phyloP scores from a whole-genome alignment of 2,797 vertebrate genomes.

The Cryptoprocta ferox region DNA sequence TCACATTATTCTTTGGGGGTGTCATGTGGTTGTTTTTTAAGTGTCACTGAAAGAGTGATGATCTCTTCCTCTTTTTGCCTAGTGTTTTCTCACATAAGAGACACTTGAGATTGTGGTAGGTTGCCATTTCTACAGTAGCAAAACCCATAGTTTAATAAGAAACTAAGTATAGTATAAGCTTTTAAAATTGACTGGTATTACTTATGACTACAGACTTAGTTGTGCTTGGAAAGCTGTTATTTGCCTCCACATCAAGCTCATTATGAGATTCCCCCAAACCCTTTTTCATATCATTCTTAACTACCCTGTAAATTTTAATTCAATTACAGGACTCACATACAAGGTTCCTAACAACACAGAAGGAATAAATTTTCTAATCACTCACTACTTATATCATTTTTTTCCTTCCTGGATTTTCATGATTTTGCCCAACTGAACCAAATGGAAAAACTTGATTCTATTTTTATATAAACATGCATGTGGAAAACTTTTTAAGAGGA shows the following conservation, averaged over 20 bases:
- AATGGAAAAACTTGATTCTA: neutral
- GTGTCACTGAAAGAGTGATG: neutral
- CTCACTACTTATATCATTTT: neutral
- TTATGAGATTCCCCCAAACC: neutral
- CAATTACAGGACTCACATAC: neutral
- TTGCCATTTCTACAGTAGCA: neutral
- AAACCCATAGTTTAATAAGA: neutral
- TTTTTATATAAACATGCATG: neutral
- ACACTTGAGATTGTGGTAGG: neutral
- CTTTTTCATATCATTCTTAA: neutral
- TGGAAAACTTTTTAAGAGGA: neutral
- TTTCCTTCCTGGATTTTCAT: neutral
- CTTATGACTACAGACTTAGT: neutral
- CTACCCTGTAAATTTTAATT: neutral
- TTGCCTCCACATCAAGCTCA: neutral
- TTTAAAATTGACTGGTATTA: neutral
- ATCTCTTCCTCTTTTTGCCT: neutral
- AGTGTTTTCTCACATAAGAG: conserved; percentile 6
- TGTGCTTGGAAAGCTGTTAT: neutral
- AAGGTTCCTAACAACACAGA: neutral
- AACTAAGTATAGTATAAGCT: neutral
- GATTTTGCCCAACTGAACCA: neutral
- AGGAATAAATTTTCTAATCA: neutral
- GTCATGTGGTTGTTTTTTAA: neutral
- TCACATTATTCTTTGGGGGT: neutral